phyloP scores from a whole-genome alignment of 2,113 vertebrate species.

The Prionailurus bengalensis region DNA sequence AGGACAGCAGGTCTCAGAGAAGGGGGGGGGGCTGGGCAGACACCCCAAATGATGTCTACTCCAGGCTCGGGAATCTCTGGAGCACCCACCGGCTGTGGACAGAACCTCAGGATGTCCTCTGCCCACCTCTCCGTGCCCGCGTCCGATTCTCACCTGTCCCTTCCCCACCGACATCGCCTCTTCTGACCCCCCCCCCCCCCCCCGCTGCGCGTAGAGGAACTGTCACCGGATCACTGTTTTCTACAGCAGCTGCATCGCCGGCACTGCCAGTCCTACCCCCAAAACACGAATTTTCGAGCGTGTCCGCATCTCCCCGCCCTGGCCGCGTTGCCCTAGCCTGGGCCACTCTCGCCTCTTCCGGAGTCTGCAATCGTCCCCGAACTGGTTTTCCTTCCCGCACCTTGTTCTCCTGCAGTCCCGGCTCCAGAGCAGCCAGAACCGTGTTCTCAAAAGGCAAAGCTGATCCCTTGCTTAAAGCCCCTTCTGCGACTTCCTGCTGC shows the following conservation, averaged over 20 bases:
- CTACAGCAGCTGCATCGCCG: background rate
- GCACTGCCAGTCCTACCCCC: background rate
- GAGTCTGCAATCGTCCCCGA: background rate
- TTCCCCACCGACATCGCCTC: background rate
- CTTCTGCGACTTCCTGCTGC: background rate
- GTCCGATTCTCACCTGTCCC: background rate
- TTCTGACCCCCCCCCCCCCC: background rate
- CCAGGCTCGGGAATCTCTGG: background rate
- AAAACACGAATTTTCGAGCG: background rate
- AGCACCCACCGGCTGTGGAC: background rate
- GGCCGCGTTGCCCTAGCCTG: too few relatives aligned
- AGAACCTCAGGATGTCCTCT: background rate
- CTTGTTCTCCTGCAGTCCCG: background rate
- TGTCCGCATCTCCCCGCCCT: background rate
- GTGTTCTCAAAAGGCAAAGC: background rate
- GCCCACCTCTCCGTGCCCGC: background rate
- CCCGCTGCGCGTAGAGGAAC: accelerated
- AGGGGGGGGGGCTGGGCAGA: background rate
- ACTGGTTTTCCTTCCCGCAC: background rate
- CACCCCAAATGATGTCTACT: background rate
- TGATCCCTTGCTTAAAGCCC: background rate
- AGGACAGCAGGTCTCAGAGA: background rate
- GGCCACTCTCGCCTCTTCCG: background rate
- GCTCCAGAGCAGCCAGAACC: background rate
- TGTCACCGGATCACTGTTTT: too few relatives aligned